Percentiles rank a stretch among this genome's conserved stretches.
Conservation (phyloP, 2,888 invertebrate genomes). For the Acanthosepion pharaonis region DNA sequence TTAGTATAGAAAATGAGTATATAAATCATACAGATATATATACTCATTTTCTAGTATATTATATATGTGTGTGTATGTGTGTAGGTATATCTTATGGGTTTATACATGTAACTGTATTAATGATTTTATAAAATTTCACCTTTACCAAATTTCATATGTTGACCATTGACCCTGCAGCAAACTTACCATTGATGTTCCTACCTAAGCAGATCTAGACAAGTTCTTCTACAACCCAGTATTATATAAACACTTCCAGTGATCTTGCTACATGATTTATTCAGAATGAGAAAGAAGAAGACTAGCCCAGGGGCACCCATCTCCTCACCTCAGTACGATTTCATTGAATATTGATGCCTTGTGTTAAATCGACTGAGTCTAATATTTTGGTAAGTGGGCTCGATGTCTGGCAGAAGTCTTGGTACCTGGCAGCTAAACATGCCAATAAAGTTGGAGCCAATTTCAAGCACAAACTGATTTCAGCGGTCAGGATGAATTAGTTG, state of each 20-base stretch:
- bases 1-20: no score
- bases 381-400: slow-evolving; percentile 10
- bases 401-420: background rate
- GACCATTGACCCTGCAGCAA: background rate
- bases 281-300: background rate
- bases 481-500: slow-evolving; percentile 21
- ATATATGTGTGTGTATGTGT: no score
- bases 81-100: no score
- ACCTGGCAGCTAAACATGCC: slow-evolving; percentile 33
- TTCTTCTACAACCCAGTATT: background rate
- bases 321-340: background rate
- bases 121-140: background rate
- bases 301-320: background rate
- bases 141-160: background rate
- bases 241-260: background rate
- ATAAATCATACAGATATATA: no score
- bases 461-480: background rate
- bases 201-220: background rate
- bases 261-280: background rate
- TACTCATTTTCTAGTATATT: no score
- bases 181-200: background rate
- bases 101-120: no score
- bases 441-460: slow-evolving; percentile 33
- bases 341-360: background rate
- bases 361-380: slow-evolving; percentile 10